Evolutionary conservation across 2,113 vertebrate genomes (phyloP), one percentile per base, ranked within the genome.

Genomic region (Indri indri): DNA sequence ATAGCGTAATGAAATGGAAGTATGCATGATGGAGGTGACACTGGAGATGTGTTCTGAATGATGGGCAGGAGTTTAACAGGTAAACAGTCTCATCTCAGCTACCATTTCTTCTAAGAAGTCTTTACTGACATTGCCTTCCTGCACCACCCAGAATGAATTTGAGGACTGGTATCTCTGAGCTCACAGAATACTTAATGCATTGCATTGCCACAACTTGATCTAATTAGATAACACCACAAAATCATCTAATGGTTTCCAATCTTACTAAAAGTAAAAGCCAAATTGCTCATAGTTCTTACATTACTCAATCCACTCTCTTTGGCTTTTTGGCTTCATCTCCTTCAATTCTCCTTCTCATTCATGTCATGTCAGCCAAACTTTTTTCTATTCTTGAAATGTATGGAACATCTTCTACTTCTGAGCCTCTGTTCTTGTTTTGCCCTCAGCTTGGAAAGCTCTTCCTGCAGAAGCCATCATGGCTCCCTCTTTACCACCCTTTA

Each of bases 381-480:
- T 47, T 65, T 32, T 5, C 20, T 50, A 12, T 7, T 81, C 8
- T 52, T 30, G 30, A 76, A 57, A 83, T 30, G 1, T 11, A 7
- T 50, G 16, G 61, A 42, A 14, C 17, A 63, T 12, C 45, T 66
- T 65, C n/a, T 30, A 12, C 54, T 42, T 84, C 40, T 47, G 8
- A 12, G 10, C 22, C 11, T 65, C 74, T 87, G 4, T 85, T 61
- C 23, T 68, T 74, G 8, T 8, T 61, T 2, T 61, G n/a, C 30
- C 14, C 34, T 90, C 3, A 30, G 37, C 1, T 1, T 59, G 13
- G 14, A 59, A 22, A 88, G 30, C 3, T 77, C 37, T 73, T 50
- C 1, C 57, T 25, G 25, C 3, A 16, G 11, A 22, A 4, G 61
- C 1, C 7, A 70, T 11, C 10, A 14, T 7, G 17, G 0, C 25